Evolutionary conservation across 2,113 vertebrate genomes (phyloP).

Genomic region (Cyanoderma ruficeps): DNA sequence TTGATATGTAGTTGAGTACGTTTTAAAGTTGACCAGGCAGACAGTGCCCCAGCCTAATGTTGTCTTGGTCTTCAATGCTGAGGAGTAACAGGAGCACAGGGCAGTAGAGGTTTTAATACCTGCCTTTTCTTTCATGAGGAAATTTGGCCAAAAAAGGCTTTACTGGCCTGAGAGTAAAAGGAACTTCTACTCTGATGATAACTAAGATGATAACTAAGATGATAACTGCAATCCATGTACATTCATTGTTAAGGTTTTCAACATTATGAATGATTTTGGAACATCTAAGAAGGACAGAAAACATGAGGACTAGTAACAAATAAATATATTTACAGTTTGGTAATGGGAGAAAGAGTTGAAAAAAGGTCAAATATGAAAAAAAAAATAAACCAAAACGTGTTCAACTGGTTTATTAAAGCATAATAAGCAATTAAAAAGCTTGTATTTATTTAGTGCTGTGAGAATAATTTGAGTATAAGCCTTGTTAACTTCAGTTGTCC

Average conservation of each 20-base stretch:
- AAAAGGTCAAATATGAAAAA: neutral
- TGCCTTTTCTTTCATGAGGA: neutral
- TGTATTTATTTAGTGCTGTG: neutral
- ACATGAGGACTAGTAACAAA: neutral
- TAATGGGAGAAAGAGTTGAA: neutral
- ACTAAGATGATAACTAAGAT: neutral
- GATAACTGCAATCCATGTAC: neutral
- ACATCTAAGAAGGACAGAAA: neutral
- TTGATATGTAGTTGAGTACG: neutral
- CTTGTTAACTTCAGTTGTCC: conserved; percentile 30
- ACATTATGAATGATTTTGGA: neutral
- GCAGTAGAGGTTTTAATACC: neutral
- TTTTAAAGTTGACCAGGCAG: neutral
- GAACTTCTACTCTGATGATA: neutral
- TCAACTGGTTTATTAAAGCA: neutral
- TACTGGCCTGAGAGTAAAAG: neutral
- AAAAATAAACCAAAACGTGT: neutral
- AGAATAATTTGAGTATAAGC: conserved; percentile 5
- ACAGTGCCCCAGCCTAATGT: neutral
- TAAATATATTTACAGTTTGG: neutral
- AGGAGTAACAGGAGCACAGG: neutral
- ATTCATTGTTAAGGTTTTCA: neutral
- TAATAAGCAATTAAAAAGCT: neutral
- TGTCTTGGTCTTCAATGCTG: neutral
- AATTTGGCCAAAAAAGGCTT: neutral